Evolutionary conservation across 2,113 vertebrate species (phyloP).

Genomic region (Potamarius usumacintae): DNA sequence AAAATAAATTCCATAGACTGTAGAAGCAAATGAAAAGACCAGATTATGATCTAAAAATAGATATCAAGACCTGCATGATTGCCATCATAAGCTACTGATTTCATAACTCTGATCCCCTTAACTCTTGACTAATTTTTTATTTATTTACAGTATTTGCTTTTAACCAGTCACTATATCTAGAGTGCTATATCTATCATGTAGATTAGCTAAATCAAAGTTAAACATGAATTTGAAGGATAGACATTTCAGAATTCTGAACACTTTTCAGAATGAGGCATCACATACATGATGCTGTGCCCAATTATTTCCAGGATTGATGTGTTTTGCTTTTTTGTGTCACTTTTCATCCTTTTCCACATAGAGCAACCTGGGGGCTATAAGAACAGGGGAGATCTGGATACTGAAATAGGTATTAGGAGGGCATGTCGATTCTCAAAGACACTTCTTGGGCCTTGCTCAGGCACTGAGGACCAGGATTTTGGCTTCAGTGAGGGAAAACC

Average conservation of each 20-base stretch:
- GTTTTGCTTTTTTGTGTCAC: background rate
- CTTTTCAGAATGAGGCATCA: background rate
- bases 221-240: background rate
- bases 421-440: slow-evolving; percentile 83
- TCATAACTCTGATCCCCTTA: background rate
- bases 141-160: background rate
- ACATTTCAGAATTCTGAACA: background rate
- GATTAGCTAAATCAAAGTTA: background rate
- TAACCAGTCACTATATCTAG: background rate
- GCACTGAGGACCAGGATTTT: slow-evolving; percentile 70
- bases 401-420: slow-evolving; percentile 73
- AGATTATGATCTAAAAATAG: background rate
- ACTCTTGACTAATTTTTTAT: background rate
- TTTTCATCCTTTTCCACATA: slow-evolving; percentile 52
- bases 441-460: slow-evolving; percentile 87
- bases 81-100: background rate
- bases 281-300: background rate
- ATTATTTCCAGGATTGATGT: background rate
- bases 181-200: background rate
- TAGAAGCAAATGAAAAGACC: background rate
- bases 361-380: slow-evolving; percentile 70
- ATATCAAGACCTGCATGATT: background rate
- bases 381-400: slow-evolving; percentile 77
- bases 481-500: slow-evolving; percentile 89
- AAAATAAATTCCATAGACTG: background rate